Conservation (phyloP, 2,113 vertebrate species). For the Solea solea region DNA sequence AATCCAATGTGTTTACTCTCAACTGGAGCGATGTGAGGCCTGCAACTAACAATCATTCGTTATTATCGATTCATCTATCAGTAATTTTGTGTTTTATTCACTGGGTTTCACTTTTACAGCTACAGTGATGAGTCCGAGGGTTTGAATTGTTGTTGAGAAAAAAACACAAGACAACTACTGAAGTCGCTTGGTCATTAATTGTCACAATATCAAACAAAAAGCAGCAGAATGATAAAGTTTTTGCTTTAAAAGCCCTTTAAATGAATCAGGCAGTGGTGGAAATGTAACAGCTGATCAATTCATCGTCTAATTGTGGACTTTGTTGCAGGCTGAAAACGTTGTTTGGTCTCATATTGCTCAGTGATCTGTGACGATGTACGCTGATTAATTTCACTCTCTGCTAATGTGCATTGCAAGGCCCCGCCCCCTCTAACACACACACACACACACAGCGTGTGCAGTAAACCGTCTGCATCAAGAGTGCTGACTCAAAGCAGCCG, state of each 20-base stretch:
- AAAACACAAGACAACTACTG: too few species aligned
- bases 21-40: not conserved
- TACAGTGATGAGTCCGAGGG: not conserved
- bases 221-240: not conserved
- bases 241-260: not conserved
- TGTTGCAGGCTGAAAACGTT: not conserved
- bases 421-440: too few species aligned
- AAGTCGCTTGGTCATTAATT: too few species aligned
- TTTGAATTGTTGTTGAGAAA: too few species aligned
- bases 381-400: constrained; percentile 10
- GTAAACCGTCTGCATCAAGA: constrained; percentile 33
- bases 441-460: constrained; percentile 11
- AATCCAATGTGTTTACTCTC: not conserved
- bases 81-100: not conserved
- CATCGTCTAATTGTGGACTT: not conserved
- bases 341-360: not conserved
- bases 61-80: not conserved
- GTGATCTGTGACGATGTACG: not conserved
- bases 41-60: not conserved
- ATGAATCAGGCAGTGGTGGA: not conserved
- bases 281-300: not conserved
- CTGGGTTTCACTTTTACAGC: not conserved
- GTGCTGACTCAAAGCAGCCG: constrained; percentile 53
- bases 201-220: not conserved
- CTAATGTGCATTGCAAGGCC: constrained; percentile 30